Conservation (phyloP, 2,113 vertebrate genomes). For the Coreoperca whiteheadi region DNA sequence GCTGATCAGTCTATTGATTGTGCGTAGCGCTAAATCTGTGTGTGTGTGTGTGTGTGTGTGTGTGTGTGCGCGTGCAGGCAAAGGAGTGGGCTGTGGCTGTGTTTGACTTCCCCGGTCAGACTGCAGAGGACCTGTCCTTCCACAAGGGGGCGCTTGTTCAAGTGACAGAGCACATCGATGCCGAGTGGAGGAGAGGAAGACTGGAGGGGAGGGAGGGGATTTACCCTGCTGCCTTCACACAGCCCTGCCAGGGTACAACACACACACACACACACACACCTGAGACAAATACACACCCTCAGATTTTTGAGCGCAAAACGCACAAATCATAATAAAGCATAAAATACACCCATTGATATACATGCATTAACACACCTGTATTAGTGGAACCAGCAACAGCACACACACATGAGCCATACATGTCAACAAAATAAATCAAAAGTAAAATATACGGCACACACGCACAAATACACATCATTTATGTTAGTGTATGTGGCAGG, state of each 20-base stretch:
- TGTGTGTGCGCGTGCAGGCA: neutral
- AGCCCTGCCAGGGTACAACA: conserved; percentile 83
- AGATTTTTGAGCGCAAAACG: neutral
- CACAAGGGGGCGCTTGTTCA: conserved; percentile 89
- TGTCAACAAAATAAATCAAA: no score
- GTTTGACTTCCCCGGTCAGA: conserved; percentile 92
- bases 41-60: neutral
- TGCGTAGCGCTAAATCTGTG: no score
- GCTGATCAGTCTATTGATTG: no score
- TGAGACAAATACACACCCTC: neutral
- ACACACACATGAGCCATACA: no score
- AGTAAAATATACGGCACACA: no score
- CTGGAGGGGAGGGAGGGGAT: conserved; percentile 89
- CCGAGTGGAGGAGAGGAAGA: conserved; percentile 89
- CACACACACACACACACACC: conserved; percentile 3
- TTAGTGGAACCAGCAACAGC: no score
- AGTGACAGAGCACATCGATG: conserved; percentile 85
- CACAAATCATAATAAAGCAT: neutral
- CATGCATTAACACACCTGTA: no score
- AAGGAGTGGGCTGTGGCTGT: conserved; percentile 89
- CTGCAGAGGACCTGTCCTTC: conserved; percentile 90
- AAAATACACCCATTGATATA: no score
- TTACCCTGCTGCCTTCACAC: conserved; percentile 90
- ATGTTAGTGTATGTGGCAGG: no score
- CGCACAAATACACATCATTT: no score